Evolutionary conservation across 2,113 vertebrate genomes (phyloP).

Genomic region (Onychostoma macrolepis): DNA sequence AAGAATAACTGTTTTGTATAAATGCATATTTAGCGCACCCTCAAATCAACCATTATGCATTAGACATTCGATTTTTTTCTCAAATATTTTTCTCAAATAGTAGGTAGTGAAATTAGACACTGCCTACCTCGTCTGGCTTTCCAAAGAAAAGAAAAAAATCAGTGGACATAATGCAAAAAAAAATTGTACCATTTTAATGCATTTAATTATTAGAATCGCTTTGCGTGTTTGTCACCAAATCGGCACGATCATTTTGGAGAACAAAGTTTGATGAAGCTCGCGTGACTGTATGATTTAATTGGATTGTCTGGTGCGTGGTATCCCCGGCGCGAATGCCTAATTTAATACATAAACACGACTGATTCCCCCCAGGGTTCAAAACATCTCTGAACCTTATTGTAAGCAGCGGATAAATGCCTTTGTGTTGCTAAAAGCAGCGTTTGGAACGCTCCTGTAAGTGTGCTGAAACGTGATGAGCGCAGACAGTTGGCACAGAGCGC

Average conservation of each 20-base stretch:
- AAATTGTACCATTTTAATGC: not conserved
- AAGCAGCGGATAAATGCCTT: not conserved
- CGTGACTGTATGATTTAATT: constrained; percentile 54
- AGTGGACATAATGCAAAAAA: not conserved
- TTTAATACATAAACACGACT: constrained; percentile 48
- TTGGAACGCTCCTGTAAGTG: constrained; percentile 7
- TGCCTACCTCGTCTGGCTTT: constrained; percentile 5
- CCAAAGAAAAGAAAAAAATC: constrained; percentile 4
- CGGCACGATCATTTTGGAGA: constrained; percentile 1
- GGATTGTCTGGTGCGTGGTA: constrained; percentile 49
- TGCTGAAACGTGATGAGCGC: constrained; percentile 32
- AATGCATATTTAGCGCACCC: not conserved
- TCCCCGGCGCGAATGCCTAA: constrained; percentile 40
- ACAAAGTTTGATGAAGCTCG: constrained; percentile 55
- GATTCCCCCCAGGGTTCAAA: not conserved
- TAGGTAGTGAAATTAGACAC: constrained; percentile 29
- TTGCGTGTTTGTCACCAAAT: not conserved
- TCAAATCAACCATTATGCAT: not conserved
- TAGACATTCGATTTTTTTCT: constrained; percentile 30
- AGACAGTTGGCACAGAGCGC: constrained; percentile 51
- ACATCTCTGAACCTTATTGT: constrained; percentile 3
- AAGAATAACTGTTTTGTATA: not conserved
- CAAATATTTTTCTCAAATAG: constrained; percentile 3
- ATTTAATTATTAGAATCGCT: constrained; percentile 26
- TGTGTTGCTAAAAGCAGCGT: constrained; percentile 9